Conservation (phyloP, 2,888 invertebrate genomes). For the Miltochrista miniata region DNA sequence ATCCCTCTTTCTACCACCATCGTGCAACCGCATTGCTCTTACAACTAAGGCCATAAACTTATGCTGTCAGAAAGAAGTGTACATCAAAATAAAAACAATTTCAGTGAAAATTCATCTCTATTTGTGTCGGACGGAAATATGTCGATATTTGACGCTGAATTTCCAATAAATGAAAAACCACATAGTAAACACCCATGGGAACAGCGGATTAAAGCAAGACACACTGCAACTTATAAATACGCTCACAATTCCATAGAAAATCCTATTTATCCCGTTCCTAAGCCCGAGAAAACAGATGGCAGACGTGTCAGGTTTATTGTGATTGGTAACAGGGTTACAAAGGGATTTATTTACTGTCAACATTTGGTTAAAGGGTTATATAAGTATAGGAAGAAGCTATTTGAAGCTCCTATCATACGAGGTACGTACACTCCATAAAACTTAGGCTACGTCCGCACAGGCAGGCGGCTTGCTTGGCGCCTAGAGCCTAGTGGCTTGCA, state of each 20-base stretch:
- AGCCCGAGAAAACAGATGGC: constrained; percentile 12
- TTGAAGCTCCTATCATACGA: constrained; percentile 61
- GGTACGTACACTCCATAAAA: constrained; percentile 42
- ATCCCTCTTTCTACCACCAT: too few species aligned
- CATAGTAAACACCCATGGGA: constrained; percentile 63
- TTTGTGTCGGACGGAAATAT: constrained; percentile 13
- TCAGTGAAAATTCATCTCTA: too few species aligned
- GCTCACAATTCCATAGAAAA: constrained; percentile 68
- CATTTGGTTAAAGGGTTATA: constrained; percentile 60
- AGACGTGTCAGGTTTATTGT: constrained; percentile 55
- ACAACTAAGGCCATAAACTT: too few species aligned
- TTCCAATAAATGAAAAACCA: constrained; percentile 33
- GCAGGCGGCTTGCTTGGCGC: too few species aligned
- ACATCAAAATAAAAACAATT: too few species aligned
- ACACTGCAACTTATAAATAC: constrained; percentile 47
- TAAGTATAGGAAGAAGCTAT: constrained; percentile 58
- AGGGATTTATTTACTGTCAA: constrained; percentile 65
- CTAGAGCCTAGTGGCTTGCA: too few species aligned
- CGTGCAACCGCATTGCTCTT: too few species aligned
- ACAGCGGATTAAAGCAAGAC: constrained; percentile 46
- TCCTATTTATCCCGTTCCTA: constrained; percentile 49
- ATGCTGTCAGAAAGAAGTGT: too few species aligned
- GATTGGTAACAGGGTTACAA: constrained; percentile 62
- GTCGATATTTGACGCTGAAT: constrained; percentile 42
- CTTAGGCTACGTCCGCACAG: too few species aligned